Conservation (phyloP, 35 echinoderm and acorn worm species). For the Strongylocentrotus purpuratus region DNA sequence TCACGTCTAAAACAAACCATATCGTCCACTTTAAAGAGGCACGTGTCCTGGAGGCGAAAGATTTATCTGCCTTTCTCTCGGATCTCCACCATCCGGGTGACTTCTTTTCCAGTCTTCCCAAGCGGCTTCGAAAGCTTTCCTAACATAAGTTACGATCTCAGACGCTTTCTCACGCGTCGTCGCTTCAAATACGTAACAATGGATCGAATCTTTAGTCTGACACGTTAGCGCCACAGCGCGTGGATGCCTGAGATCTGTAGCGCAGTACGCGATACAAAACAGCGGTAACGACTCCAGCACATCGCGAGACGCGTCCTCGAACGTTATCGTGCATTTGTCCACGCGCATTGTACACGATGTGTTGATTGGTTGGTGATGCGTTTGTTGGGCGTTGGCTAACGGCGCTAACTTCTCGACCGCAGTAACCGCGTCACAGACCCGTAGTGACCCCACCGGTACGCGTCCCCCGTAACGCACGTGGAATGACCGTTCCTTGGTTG, state of each 20-base stretch:
- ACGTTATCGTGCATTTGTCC: slow-evolving; percentile 30
- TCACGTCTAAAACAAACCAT: too few relatives aligned
- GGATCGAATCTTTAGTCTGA: slow-evolving; percentile 15
- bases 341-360: slow-evolving; percentile 8
- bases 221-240: slow-evolving; percentile 44
- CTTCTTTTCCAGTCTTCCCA: slow-evolving; percentile 40
- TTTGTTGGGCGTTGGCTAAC: neutral
- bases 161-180: slow-evolving; percentile 26
- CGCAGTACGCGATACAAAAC: slow-evolving; percentile 47
- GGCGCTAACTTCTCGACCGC: slow-evolving; percentile 33
- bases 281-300: slow-evolving; percentile 43
- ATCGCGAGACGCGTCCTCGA: slow-evolving; percentile 21
- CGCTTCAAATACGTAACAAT: slow-evolving; percentile 34
- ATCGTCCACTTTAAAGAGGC: neutral
- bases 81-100: slow-evolving; percentile 15
- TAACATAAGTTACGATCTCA: neutral
- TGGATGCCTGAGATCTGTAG: slow-evolving; percentile 38
- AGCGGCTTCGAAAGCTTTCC: slow-evolving; percentile 35
- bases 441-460: slow-evolving; percentile 29
- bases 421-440: slow-evolving; percentile 31
- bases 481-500: neutral
- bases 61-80: slow-evolving; percentile 5
- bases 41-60: neutral
- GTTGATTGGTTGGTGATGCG: neutral
- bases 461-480: slow-evolving; percentile 36